Evolutionary conservation across 2,113 vertebrate species (phyloP).

Genomic region (Oreamnos americanus): DNA sequence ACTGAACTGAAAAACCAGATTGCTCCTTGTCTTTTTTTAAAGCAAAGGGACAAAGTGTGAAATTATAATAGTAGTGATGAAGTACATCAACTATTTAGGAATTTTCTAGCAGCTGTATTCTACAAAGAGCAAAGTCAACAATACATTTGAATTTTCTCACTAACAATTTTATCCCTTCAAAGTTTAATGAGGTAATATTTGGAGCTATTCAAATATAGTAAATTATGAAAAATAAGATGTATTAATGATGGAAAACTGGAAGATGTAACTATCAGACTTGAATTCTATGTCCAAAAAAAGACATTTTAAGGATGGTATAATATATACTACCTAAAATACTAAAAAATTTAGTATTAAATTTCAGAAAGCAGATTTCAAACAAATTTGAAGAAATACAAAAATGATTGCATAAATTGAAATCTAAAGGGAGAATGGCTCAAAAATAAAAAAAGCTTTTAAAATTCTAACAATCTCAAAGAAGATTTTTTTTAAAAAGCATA

Average conservation of each 20-base stretch:
- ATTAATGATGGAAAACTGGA: neutral
- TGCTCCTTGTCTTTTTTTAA: neutral
- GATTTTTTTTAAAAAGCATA: neutral
- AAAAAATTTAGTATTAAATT: neutral
- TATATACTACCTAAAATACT: neutral
- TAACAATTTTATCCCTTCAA: neutral
- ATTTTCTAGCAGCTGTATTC: neutral
- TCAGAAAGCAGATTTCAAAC: neutral
- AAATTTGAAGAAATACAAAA: neutral
- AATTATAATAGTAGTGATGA: neutral
- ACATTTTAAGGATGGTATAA: neutral
- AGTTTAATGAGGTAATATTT: neutral
- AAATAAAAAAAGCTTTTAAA: neutral
- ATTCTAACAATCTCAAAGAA: neutral
- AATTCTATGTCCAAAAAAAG: neutral
- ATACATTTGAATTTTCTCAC: neutral
- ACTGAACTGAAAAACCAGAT: neutral
- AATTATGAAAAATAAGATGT: neutral
- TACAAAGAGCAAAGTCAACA: neutral
- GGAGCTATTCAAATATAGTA: neutral
- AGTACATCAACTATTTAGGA: neutral
- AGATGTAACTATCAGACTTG: neutral
- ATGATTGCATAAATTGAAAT: neutral
- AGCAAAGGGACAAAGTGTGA: neutral
- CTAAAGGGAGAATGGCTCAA: neutral